phyloP scores from a whole-genome alignment of 2,797 vertebrate genomes.

The Denticeps clupeoides region DNA sequence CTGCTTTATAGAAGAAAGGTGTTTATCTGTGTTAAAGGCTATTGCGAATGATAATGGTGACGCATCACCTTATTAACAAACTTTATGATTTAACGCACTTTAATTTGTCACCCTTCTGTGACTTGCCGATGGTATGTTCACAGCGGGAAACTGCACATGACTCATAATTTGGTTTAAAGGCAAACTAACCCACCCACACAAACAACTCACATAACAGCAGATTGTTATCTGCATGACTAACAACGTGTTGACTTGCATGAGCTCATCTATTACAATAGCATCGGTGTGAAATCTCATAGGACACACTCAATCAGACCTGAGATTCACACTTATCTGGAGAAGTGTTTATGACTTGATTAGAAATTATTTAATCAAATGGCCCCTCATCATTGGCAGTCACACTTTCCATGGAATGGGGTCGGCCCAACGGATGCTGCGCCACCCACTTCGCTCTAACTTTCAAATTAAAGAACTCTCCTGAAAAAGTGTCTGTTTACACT shows the following conservation, averaged over 20 bases:
- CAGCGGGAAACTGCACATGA: no score
- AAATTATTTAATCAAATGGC: not conserved
- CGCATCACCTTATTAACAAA: no score
- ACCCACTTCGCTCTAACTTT: not conserved
- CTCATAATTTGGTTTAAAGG: conserved; percentile 1
- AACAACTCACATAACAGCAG: not conserved
- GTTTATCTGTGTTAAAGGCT: no score
- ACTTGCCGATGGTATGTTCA: no score
- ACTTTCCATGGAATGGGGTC: no score
- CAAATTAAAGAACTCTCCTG: not conserved
- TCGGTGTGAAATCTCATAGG: not conserved
- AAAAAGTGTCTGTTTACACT: conserved; percentile 32
- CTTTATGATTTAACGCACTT: no score
- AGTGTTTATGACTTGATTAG: not conserved
- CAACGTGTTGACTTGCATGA: not conserved
- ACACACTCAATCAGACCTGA: not conserved
- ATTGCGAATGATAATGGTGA: no score
- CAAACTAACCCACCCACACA: no score
- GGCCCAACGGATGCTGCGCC: no score
- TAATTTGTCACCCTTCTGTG: no score
- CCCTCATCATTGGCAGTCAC: no score
- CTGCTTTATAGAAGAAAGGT: no score
- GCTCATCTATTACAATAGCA: not conserved
- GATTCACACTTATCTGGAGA: not conserved
- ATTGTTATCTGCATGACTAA: not conserved